A percentile compares a stretch with the other conserved stretches of the same genome.
Evolutionary conservation across 2,113 vertebrate species (phyloP).

Genomic region (Neofelis nebulosa): DNA sequence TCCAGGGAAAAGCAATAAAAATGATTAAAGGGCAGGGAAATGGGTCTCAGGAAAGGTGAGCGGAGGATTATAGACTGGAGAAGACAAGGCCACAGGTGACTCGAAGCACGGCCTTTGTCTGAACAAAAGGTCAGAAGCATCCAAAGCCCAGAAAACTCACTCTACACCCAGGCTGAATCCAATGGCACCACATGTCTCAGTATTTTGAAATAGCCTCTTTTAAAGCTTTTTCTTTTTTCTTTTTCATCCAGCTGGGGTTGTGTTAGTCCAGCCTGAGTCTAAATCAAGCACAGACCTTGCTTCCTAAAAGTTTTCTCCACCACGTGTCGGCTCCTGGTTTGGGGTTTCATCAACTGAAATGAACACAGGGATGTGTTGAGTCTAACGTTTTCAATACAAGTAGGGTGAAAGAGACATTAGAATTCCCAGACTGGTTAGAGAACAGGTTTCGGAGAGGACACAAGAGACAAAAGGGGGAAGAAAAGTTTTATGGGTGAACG

Average conservation of each 20-base stretch:
- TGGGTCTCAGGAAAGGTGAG: slow-evolving; percentile 5
- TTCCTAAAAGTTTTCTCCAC: not conserved
- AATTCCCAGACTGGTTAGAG: not conserved
- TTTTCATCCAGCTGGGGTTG: not conserved
- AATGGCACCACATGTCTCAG: not conserved
- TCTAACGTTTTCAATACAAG: not conserved
- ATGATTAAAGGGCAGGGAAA: slow-evolving; percentile 49
- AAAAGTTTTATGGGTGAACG: rapidly evolving
- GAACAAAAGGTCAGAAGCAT: not conserved
- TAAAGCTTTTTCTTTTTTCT: not conserved
- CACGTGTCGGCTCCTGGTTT: not conserved
- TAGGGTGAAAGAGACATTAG: not conserved
- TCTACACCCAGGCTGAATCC: not conserved
- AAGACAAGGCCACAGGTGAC: not conserved
- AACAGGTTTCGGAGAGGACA: not conserved
- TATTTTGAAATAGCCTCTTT: not conserved
- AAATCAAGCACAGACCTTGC: slow-evolving; percentile 11
- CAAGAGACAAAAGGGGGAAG: not conserved
- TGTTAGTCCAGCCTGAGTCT: not conserved
- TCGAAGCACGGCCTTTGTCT: not conserved
- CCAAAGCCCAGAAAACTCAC: not conserved
- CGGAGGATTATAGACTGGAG: not conserved
- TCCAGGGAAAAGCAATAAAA: slow-evolving; percentile 67
- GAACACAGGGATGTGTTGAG: not conserved
- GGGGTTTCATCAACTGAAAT: not conserved